Evolutionary conservation across 2,113 vertebrate genomes (phyloP), one percentile per base, ranked within the genome.

Genomic region (Ameiurus melas): DNA sequence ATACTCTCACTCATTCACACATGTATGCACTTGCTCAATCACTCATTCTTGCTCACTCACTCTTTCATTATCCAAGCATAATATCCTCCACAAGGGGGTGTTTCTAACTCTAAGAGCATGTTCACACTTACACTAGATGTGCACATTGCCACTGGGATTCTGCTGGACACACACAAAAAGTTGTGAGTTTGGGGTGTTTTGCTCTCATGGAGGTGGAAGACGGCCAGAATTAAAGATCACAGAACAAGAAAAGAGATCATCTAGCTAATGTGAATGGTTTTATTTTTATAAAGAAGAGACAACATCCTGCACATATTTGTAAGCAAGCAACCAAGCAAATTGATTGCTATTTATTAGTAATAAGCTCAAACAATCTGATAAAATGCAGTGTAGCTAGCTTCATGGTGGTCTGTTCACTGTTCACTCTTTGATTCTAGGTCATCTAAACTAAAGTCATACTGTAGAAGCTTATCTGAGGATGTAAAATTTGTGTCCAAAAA

Each of bases 401-500:
- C 43, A n/a, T 33, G 62, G 62, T 84, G 83, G 83, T 70, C 83
- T 84, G 39, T 19, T 84, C 62, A 30, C 27, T 53, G 60, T 53
- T 70, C 3, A 30, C 14, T 20, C 2, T 70, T n/a, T 68, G 25
- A 5, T 20, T 53, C 43, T 68, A 27, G 30, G 25, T 60, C 53
- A 66, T 33, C 79, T 83, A 66, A 83, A 43, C 58, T 78, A 47
- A 66, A 64, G 8, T 60, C 58, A 30, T 25, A 66, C 73, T 79
- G 58, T 33, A 66, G 85, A 36, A 78, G 39, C 39, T 64, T 78
- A 79, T 64, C 73, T 30, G 73, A n/a, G 25, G 73, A 66, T 39
- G 77, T 6, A 79, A 86, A 25, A 5, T 86, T 86, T 80, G 75
- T 79, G 75, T 51, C 19, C 58, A 25, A 79, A 79, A 66, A 55